These are phyloP conservation scores for Napeogenes sylphis DNA, from an alignment of 2,888 invertebrate genomes.

Conservation along the genomic window DNA sequence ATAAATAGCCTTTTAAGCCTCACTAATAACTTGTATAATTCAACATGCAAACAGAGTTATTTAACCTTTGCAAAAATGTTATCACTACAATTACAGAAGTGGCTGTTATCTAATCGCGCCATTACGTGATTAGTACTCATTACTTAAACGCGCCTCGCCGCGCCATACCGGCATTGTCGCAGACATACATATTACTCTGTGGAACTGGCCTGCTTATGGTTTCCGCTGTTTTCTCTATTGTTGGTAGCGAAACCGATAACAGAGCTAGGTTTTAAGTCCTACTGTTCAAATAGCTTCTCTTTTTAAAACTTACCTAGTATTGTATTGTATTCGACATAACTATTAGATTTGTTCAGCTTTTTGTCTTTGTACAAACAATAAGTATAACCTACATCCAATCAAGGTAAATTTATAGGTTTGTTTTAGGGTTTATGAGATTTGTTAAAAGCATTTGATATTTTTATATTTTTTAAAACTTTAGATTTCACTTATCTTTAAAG, in stretches of 20 bases:
- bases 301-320: too few relatives aligned
- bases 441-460: too few relatives aligned
- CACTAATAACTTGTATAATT: background rate
- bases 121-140: constrained; percentile 25
- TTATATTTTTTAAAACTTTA: too few relatives aligned
- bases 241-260: background rate
- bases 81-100: constrained; percentile 16
- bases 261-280: too few relatives aligned
- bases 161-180: background rate
- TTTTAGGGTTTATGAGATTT: too few relatives aligned
- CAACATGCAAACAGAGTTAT: background rate
- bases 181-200: background rate
- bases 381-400: too few relatives aligned
- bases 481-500: too few relatives aligned
- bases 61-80: background rate
- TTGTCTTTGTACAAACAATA: too few relatives aligned
- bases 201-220: background rate
- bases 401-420: too few relatives aligned
- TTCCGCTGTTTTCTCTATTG: background rate
- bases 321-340: too few relatives aligned
- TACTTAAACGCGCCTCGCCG: constrained; percentile 13
- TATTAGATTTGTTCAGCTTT: too few relatives aligned
- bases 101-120: constrained; percentile 23
- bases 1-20: background rate
- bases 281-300: too few relatives aligned